These are phyloP conservation scores for Trinectes maculatus DNA, from an alignment of 2,113 vertebrate species.

Conservation along the genomic window DNA sequence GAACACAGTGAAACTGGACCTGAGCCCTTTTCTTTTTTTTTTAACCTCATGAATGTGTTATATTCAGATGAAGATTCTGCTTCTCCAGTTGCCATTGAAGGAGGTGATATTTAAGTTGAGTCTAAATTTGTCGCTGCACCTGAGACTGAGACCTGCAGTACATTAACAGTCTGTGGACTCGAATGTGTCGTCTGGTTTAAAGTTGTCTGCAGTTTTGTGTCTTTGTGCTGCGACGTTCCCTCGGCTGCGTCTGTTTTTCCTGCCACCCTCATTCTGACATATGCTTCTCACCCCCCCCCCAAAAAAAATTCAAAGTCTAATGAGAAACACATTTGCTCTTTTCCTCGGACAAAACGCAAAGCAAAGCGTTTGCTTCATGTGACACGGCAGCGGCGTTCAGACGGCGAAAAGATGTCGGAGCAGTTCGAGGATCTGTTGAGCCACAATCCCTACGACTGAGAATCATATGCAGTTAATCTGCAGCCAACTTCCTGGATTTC, in stretches of 20 bases:
- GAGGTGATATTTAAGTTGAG: conserved; percentile 53
- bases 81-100: conserved; percentile 47
- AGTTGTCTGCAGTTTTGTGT: background rate
- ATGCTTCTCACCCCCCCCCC: background rate
- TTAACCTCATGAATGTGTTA: conserved; percentile 47
- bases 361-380: conserved; percentile 14
- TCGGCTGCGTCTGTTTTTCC: background rate
- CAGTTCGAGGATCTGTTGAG: conserved; percentile 27
- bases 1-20: conserved; percentile 47
- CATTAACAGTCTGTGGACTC: conserved; percentile 55
- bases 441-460: conserved; percentile 41
- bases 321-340: conserved; percentile 30
- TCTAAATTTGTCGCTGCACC: conserved; percentile 31
- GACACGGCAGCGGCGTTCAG: conserved; percentile 40
- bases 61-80: conserved; percentile 50
- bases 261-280: conserved; percentile 9
- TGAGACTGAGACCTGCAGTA: conserved; percentile 43
- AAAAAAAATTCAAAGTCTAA: conserved; percentile 19
- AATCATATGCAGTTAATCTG: conserved; percentile 66
- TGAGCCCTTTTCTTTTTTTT: too few relatives aligned
- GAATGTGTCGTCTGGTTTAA: conserved; percentile 37
- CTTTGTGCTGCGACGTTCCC: background rate
- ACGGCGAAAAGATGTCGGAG: conserved; percentile 6
- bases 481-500: conserved; percentile 42
- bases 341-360: background rate